A percentile compares a stretch with the other conserved stretches of the same genome.
Evolutionary conservation across 2,797 vertebrate species (phyloP).

Genomic region (Meriones psammophilus): DNA sequence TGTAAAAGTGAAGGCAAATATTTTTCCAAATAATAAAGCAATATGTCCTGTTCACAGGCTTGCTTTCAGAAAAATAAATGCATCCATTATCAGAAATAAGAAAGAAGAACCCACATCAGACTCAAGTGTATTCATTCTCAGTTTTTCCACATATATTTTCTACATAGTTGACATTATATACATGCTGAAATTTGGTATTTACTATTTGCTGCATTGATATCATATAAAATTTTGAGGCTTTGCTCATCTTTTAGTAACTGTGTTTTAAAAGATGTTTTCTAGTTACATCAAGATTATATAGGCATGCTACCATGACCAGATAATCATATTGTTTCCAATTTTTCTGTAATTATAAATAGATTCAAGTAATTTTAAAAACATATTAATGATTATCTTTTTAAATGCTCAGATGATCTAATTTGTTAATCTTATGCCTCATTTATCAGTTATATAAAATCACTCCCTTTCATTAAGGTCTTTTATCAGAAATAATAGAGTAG

Average conservation of each 20-base stretch:
- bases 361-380: conserved; percentile 70
- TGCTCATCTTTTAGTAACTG: background rate
- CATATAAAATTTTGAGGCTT: background rate
- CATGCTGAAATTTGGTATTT: background rate
- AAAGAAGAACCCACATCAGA: background rate
- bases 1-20: background rate
- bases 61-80: conserved; percentile 41
- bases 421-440: conserved; percentile 81
- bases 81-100: conserved; percentile 6
- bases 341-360: conserved; percentile 75
- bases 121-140: background rate
- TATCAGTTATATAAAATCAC: conserved; percentile 76
- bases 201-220: background rate
- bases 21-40: conserved; percentile 25
- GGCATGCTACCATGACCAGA: conserved; percentile 44
- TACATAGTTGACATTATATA: background rate
- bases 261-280: conserved; percentile 30
- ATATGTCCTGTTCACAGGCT: background rate
- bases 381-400: conserved; percentile 78
- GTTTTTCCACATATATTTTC: conserved; percentile 43
- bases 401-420: conserved; percentile 78
- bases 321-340: conserved; percentile 73
- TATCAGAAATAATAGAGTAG: conserved; percentile 80
- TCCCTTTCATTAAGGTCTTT: conserved; percentile 77
- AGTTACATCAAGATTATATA: conserved; percentile 59